Evolutionary conservation across 92 coral and sea anemone species (phyloP), one percentile per base, ranked within the genome.

Genomic region (Zoanthus gigantus): DNA sequence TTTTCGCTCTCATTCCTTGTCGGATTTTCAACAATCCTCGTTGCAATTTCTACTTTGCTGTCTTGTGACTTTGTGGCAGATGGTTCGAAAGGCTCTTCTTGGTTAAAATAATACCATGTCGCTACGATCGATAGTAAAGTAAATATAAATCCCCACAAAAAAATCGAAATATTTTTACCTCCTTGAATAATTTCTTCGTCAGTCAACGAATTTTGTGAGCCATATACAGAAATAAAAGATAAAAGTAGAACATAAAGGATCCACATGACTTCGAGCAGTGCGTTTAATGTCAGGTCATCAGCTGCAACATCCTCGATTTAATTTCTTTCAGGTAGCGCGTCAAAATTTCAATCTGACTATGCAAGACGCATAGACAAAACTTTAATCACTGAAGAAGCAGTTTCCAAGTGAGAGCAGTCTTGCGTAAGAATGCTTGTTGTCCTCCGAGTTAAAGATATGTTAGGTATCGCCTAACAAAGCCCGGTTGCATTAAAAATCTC

Each of bases 71-170:
- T 79, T 47, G 42, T 78, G 66, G 83, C 90, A 18, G 77, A 76
- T 79, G 86, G 72, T 83, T 92, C 84, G 85, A 68, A 68, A 54
- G 94, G 92, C 29, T 90, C 92, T 58, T 93, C 89, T 82, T 89
- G 92, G 52, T 95, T 90, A 79, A 94, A 89, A 85, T 94, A 93
- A 82, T 89, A 93, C 95, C 95, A 94, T 75, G 94, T 90, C 34
- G 93, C 92, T 45, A 94, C 93, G 37, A 94, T 80, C 60, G 94
- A 88, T 48, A 94, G 87, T 18, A 94, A 79, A 7, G 92, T 85
- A 82, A 94, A 93, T 60, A 92, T 90, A 32, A 91, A 68, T 37
- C 92, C 94, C 98, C 98, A 94, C 9, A 94, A 92, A 5, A 91
- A 85, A 52, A 93, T 73, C 15, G 98, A 94, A 76, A 94, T 89